phyloP scores from a whole-genome alignment of 2,113 vertebrate genomes.

The Cephalopterus ornatus region DNA sequence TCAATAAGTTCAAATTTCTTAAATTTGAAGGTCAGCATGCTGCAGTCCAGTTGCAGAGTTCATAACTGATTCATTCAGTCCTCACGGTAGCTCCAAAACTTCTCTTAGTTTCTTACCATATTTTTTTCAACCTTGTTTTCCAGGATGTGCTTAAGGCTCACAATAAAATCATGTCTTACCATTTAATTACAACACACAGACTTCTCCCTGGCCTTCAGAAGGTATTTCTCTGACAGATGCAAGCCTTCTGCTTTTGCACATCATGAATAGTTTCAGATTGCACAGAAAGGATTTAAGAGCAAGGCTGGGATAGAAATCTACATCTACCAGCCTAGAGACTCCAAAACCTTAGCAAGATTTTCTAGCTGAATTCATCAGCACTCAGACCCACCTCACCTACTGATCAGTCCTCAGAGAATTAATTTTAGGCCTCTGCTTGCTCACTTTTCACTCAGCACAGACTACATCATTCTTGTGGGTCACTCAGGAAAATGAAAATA shows the following conservation, averaged over 20 bases:
- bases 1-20: neutral
- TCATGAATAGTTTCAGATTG: neutral
- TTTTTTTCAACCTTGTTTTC: neutral
- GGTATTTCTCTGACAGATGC: neutral
- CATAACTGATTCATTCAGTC: neutral
- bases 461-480: conserved; percentile 23
- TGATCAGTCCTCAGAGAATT: neutral
- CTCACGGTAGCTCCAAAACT: neutral
- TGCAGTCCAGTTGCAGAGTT: neutral
- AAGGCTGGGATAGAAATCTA: neutral
- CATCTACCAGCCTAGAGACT: neutral
- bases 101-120: neutral
- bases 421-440: neutral
- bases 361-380: conserved; percentile 8
- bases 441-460: conserved; percentile 21
- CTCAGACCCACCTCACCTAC: neutral
- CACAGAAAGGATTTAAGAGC: conserved; percentile 7
- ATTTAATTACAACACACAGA: neutral
- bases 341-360: neutral
- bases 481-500: conserved; percentile 28
- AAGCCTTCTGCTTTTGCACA: neutral
- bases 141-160: neutral
- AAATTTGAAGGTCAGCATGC: neutral
- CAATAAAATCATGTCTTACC: neutral
- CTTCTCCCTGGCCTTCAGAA: neutral